phyloP scores from a whole-genome alignment of 2,888 invertebrate species.

The Eilema griseolum region DNA sequence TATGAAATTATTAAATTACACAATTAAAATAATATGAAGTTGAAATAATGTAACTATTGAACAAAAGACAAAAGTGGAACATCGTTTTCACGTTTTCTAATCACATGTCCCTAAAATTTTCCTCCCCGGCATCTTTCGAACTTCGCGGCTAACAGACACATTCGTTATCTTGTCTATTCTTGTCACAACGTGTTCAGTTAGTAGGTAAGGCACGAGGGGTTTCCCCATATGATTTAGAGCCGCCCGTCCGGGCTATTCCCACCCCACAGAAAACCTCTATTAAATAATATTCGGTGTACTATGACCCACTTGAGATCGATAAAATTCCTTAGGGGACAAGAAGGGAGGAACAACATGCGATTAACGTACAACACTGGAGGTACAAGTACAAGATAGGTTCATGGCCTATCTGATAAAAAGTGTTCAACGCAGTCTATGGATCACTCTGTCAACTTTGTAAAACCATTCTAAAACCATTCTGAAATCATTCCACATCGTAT shows the following conservation, averaged over 20 bases:
- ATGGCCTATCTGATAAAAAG: too few relatives aligned
- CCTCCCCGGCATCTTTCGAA: not conserved
- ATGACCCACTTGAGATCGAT: not conserved
- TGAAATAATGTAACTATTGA: too few relatives aligned
- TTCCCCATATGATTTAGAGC: not conserved
- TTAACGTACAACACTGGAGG: not conserved
- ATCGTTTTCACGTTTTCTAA: not conserved
- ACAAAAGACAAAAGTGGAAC: not conserved
- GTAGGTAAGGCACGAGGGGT: not conserved
- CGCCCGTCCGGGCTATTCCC: not conserved
- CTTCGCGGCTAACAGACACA: not conserved
- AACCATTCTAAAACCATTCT: too few relatives aligned
- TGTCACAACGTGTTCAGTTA: too few relatives aligned
- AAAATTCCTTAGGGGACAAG: not conserved
- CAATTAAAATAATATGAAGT: too few relatives aligned
- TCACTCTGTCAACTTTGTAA: too few relatives aligned
- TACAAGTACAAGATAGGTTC: too few relatives aligned
- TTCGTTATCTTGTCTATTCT: constrained; percentile 3
- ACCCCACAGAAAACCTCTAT: not conserved
- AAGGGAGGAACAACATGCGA: not conserved
- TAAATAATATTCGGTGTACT: not conserved
- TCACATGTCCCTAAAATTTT: not conserved
- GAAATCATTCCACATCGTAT: too few relatives aligned
- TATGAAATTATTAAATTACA: too few relatives aligned
- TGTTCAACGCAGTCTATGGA: too few relatives aligned